Evolutionary conservation across 2,888 invertebrate species (phyloP), one percentile per base, ranked within the genome.

Genomic region (Nysson spinosus): DNA sequence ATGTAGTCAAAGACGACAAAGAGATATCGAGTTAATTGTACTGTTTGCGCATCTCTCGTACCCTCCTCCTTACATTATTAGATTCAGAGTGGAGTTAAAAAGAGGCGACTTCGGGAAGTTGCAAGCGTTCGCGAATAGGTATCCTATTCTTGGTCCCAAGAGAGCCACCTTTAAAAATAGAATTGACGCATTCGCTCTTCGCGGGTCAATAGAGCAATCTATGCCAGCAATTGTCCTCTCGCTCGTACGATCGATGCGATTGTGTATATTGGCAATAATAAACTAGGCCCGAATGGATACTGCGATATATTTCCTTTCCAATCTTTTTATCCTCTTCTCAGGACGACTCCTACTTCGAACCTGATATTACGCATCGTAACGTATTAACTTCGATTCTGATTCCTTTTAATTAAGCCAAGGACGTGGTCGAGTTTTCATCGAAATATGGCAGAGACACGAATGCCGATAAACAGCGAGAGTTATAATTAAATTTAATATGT

Each of bases 151-250:
- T 40, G 9, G 52, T 40, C 30, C 51, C 28, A 26, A 12, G 26
- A 52, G 42, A 55, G 30, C 67, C 49, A 46, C 28, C 47, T 69
- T n/a, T 77, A 75, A 77, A 77, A 79, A 78, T 80, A 77, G 77
- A 75, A 65, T 75, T 74, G 79, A 79, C 78, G 80, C 67, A 69
- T 56, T 61, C 60, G 46, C 17, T 22, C 47, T 42, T 37, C 55
- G 11, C 39, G 57, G 56, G 61, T 70, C 75, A 77, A 80, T 72
- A 68, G 68, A 75, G 63, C 74, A 65, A 78, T 77, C 69, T 66
- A 69, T 72, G 69, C 56, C 47, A 62, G 60, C 76, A 79, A 79
- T 78, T 80, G 79, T 67, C 67, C 65, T 70, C 64, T 65, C 55
- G 52, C 57, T 22, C 17, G 50, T 39, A 51, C 30, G 56, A 43